Conservation (phyloP, 1,140 invertebrate genomes). For the Diorhabda elongata region DNA sequence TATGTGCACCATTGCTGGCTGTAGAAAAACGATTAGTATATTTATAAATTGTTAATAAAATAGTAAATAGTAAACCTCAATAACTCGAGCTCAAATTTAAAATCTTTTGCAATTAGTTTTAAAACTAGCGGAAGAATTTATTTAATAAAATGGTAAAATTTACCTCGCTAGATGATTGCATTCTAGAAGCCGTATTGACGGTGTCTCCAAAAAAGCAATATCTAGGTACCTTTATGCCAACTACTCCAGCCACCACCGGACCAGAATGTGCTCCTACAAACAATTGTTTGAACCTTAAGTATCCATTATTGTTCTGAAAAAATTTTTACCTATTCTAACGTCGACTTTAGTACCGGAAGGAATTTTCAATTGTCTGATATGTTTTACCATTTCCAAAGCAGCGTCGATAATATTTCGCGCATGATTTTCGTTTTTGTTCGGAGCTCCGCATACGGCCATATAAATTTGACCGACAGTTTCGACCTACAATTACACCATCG, state of each 20-base stretch:
- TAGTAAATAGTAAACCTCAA: no score
- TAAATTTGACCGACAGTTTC: slow-evolving; percentile 84
- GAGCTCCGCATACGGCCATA: slow-evolving; percentile 82
- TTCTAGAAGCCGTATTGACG: slow-evolving; percentile 79
- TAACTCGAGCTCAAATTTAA: no score
- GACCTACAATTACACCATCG: slow-evolving; percentile 54
- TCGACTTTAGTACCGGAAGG: slow-evolving; percentile 55
- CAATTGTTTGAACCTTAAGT: not conserved
- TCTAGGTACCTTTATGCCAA: slow-evolving; percentile 66
- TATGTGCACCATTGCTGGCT: slow-evolving; percentile 71
- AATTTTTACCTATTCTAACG: slow-evolving; percentile 57
- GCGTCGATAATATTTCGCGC: slow-evolving; percentile 75
- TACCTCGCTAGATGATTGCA: slow-evolving; percentile 75
- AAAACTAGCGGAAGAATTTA: no score
- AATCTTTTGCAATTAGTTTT: no score
- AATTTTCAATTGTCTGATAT: slow-evolving; percentile 55
- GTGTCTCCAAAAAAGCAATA: slow-evolving; percentile 87
- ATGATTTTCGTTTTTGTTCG: slow-evolving; percentile 70
- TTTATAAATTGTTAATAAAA: slow-evolving; percentile 11
- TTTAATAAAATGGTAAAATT: slow-evolving; percentile 22
- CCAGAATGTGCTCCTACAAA: slow-evolving; percentile 51
- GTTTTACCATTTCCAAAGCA: slow-evolving; percentile 60
- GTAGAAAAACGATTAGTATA: slow-evolving; percentile 20
- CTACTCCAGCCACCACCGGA: slow-evolving; percentile 60
- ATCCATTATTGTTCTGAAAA: not conserved